Percentiles rank a stretch among this genome's conserved stretches.
Evolutionary conservation across 1,140 invertebrate species (phyloP).

Genomic region (Drosophila repletoides): DNA sequence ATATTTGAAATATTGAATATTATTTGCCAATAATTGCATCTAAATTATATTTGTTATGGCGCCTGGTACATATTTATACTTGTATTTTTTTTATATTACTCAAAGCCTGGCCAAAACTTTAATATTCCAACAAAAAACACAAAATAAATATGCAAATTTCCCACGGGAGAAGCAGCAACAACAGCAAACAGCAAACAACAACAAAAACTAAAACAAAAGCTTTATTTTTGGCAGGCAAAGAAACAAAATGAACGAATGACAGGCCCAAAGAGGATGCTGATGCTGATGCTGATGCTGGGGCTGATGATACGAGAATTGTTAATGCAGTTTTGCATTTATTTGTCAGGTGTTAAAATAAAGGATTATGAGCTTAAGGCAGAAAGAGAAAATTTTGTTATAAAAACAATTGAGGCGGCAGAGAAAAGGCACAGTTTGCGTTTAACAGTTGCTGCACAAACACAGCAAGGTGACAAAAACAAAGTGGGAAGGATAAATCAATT

Average conservation of each 20-base stretch:
- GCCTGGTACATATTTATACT: too few relatives aligned
- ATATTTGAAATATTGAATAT: background rate
- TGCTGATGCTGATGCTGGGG: conserved; percentile 35
- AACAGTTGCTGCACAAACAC: conserved; percentile 63
- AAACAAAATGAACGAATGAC: conserved; percentile 32
- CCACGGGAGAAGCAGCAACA: conserved; percentile 2
- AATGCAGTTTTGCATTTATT: conserved; percentile 54
- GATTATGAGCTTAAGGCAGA: conserved; percentile 52
- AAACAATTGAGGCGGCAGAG: conserved; percentile 9
- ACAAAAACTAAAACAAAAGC: conserved; percentile 29
- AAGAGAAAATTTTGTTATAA: conserved; percentile 43
- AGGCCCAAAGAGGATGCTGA: conserved; percentile 31
- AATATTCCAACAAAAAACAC: background rate
- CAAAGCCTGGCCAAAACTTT: background rate
- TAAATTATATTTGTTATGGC: too few relatives aligned
- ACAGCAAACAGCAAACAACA: too few relatives aligned
- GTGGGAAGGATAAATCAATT: conserved; percentile 9
- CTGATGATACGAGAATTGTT: conserved; percentile 26
- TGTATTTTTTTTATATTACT: too few relatives aligned
- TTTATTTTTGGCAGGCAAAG: conserved; percentile 61
- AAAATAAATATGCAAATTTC: conserved; percentile 67
- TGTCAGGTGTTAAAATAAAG: conserved; percentile 69
- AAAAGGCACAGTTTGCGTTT: conserved; percentile 55
- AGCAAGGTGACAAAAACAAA: conserved; percentile 53
- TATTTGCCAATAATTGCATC: too few relatives aligned